Evolutionary conservation across 2,113 vertebrate genomes (phyloP).

Genomic region (Amphilophus citrinellus): DNA sequence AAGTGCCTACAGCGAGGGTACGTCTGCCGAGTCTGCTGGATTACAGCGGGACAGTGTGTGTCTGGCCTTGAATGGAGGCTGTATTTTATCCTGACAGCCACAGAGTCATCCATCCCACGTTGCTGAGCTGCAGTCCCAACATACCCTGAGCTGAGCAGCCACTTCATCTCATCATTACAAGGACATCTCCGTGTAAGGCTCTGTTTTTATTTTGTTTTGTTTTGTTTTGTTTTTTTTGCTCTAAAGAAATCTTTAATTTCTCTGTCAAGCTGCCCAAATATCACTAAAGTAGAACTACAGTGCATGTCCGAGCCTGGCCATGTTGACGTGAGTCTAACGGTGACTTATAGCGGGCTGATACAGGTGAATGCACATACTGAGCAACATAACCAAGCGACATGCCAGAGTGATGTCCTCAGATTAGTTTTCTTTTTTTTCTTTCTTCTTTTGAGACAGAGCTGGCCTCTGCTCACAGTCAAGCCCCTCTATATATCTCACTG

Average conservation of each 20-base stretch:
- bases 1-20: conserved; percentile 77
- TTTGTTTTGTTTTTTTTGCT: conserved; percentile 34
- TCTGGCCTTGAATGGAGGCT: conserved; percentile 77
- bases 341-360: conserved; percentile 27
- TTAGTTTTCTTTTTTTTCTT: conserved; percentile 30
- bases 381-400: conserved; percentile 29
- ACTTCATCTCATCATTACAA: conserved; percentile 51
- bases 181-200: conserved; percentile 59
- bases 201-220: conserved; percentile 50
- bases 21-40: conserved; percentile 58
- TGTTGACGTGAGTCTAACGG: conserved; percentile 67
- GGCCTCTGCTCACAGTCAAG: conserved; percentile 66
- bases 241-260: conserved; percentile 24
- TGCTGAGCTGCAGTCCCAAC: conserved; percentile 60
- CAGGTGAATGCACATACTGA: conserved; percentile 9
- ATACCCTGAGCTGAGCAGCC: conserved; percentile 36
- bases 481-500: conserved; percentile 43
- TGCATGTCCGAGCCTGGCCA: conserved; percentile 43
- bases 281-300: conserved; percentile 28
- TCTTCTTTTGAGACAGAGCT: conserved; percentile 63
- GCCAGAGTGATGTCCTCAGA: conserved; percentile 54
- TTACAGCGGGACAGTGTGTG: conserved; percentile 54
- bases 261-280: neutral
- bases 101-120: conserved; percentile 63
- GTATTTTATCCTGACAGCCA: conserved; percentile 74